Percentiles rank a stretch among this genome's conserved stretches.
These are phyloP conservation scores for Platalea minor DNA, from an alignment of 2,797 vertebrate genomes.

Conservation along the genomic window DNA sequence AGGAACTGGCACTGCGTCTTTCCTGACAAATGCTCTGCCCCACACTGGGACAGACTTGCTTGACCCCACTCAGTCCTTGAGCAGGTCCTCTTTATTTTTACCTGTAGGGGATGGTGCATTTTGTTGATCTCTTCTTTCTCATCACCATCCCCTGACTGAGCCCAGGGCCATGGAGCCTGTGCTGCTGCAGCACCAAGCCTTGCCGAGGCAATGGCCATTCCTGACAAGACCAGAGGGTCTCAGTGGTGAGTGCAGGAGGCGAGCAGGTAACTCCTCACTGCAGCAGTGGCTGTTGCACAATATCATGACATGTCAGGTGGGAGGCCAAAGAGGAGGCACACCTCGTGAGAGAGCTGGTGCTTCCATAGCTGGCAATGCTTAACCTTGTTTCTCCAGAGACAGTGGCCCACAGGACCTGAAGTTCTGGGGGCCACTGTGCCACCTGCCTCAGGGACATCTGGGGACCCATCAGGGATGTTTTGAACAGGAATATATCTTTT, in stretches of 20 bases:
- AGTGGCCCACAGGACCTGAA: not conserved
- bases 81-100: not conserved
- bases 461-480: not conserved
- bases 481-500: not conserved
- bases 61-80: not conserved
- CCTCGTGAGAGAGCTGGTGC: not conserved
- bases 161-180: not conserved
- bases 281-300: not conserved
- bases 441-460: not conserved
- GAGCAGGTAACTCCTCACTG: not conserved
- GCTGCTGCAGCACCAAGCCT: not conserved
- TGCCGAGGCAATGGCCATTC: not conserved
- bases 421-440: not conserved
- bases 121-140: not conserved
- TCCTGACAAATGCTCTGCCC: not conserved
- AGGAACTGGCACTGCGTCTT: not conserved
- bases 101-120: not conserved
- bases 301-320: not conserved
- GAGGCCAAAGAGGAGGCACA: not conserved
- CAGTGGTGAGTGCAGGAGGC: not conserved
- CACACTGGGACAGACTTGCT: not conserved
- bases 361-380: not conserved
- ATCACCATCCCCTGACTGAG: not conserved
- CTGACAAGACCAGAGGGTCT: not conserved
- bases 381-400: not conserved